Evolutionary conservation across 1,140 invertebrate genomes (phyloP), one percentile per base, ranked within the genome.

Genomic region (Camponotus vicinus): DNA sequence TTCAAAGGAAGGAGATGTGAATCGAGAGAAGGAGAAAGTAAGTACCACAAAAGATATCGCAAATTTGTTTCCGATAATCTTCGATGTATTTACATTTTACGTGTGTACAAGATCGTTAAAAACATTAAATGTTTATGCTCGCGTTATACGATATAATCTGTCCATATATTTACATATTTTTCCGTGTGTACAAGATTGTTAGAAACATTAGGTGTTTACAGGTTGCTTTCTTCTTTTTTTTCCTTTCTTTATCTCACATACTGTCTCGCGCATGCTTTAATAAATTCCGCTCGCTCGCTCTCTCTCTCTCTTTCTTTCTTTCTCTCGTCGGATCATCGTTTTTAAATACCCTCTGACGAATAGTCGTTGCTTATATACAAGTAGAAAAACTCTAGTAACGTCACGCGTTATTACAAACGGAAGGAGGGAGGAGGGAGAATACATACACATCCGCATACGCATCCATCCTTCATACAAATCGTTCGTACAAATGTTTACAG

Each of bases 81-180:
- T 93, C 91, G 92, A 94, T 94, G 91, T 94, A 95, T 94, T 95
- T 95, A 95, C 94, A 95, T 92, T 75, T 94, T 93, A 94, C 89
- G 91, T 93, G 93, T 94, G 93, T 95, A 95, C 94, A 95, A 95
- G 93, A 94, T 94, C 92, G 92, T 94, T 94, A 94, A 94, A 94
- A 94, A 94, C 93, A 94, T 94, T 94, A 94, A 94, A 94, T 93
- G 93, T 93, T 94, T 93, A 94, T 94, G 92, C 92, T 93, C 93
- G 92, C 92, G 89, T 93, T 93, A 49, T 49, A 93, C 85, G 91
- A 92, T 93, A 93, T 27, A 27, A 69, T 55, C 89, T 93, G 93
- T 94, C 63, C 88, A 94, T 93, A 89, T 94, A 94, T 94, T 94
- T 94, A 94, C 93, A 94, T 92, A 88, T 93, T 88, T 93, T 90